Evolutionary conservation across 1,140 invertebrate genomes (phyloP).

Genomic region (Pollicipes pollicipes): DNA sequence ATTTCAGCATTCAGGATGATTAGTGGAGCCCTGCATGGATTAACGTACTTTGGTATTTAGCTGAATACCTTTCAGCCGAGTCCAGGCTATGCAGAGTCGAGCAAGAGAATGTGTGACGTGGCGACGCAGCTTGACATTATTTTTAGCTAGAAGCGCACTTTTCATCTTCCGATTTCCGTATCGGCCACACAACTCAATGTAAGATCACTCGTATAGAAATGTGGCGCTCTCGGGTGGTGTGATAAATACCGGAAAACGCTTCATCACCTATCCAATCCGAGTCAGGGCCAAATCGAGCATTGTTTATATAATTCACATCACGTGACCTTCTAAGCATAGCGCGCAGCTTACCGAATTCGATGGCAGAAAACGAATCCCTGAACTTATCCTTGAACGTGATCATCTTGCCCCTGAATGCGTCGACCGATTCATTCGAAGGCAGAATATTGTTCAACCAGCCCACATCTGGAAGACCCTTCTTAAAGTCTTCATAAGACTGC

Average conservation of each 20-base stretch:
- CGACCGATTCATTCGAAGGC: conserved; percentile 60
- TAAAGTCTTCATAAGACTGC: conserved; percentile 89
- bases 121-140: too few species aligned
- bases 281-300: not conserved
- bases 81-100: not conserved
- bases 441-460: conserved; percentile 69
- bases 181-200: too few species aligned
- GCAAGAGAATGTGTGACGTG: not conserved
- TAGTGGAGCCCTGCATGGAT: not conserved
- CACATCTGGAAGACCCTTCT: conserved; percentile 75
- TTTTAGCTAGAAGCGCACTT: too few species aligned
- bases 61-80: not conserved
- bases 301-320: not conserved
- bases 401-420: conserved; percentile 49
- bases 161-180: too few species aligned
- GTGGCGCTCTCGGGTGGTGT: too few species aligned
- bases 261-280: too few species aligned
- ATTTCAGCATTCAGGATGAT: not conserved
- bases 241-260: too few species aligned
- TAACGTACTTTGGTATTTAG: not conserved
- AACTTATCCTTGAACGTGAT: conserved; percentile 48
- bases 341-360: conserved; percentile 46
- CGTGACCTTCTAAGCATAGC: not conserved
- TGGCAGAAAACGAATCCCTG: conserved; percentile 36
- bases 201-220: too few species aligned